Conservation (phyloP, 2,797 vertebrate genomes). For the Darevskia mixta region DNA sequence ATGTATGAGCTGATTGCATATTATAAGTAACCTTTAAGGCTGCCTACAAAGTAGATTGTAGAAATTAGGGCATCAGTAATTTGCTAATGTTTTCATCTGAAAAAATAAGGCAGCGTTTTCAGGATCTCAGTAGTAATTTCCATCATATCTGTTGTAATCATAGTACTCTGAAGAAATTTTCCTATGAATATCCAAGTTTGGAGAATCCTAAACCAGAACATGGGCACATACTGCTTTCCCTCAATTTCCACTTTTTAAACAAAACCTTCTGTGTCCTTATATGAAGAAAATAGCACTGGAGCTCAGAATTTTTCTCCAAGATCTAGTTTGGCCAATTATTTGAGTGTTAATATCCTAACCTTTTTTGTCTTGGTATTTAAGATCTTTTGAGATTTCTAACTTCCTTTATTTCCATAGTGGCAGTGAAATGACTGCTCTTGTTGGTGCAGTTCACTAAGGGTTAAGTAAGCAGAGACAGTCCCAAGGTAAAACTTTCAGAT, state of each 20-base stretch:
- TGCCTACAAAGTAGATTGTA: neutral
- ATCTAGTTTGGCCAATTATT: conserved; percentile 53
- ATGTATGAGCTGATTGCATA: neutral
- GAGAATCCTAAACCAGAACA: conserved; percentile 31
- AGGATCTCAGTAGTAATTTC: conserved; percentile 6
- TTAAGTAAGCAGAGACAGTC: conserved; percentile 76
- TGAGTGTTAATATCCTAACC: conserved; percentile 73
- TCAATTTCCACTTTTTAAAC: conserved; percentile 40
- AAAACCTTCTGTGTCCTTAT: conserved; percentile 48
- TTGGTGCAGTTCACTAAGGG: conserved; percentile 78
- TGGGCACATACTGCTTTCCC: conserved; percentile 35
- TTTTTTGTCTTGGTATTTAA: conserved; percentile 74
- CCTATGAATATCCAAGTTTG: conserved; percentile 19
- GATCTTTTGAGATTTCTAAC: conserved; percentile 73
- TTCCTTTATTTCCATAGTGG: conserved; percentile 77
- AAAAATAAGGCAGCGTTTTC: neutral
- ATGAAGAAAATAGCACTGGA: conserved; percentile 59
- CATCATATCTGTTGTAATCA: neutral
- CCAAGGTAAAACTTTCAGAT: conserved; percentile 73
- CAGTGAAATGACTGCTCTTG: conserved; percentile 78
- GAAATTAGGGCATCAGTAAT: neutral
- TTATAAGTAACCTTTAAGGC: conserved; percentile 1
- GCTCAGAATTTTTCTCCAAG: conserved; percentile 18
- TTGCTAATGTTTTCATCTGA: neutral
- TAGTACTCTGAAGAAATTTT: conserved; percentile 50